Conservation (phyloP, 2,113 vertebrate genomes). For the Neopipo cinnamomea region DNA sequence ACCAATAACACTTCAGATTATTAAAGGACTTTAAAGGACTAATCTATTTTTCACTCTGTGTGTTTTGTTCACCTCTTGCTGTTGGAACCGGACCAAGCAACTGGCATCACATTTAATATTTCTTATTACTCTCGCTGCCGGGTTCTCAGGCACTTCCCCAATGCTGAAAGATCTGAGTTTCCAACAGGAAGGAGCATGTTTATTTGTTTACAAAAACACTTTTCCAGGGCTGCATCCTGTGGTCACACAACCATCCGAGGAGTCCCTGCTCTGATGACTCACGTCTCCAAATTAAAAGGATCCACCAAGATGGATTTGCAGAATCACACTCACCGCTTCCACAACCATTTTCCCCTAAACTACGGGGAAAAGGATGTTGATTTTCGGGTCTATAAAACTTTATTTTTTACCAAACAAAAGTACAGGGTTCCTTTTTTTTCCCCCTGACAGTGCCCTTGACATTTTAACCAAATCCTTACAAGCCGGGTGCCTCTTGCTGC, state of each 20-base stretch:
- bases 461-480: neutral
- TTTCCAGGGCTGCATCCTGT: constrained; percentile 53
- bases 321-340: constrained; percentile 15
- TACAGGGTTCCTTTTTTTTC: neutral
- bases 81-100: neutral
- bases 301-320: neutral
- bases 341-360: neutral
- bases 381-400: neutral
- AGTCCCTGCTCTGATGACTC: neutral
- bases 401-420: neutral
- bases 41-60: neutral
- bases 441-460: neutral
- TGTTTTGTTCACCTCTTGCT: neutral
- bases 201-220: constrained; percentile 63
- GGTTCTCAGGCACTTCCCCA: constrained; percentile 19
- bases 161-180: neutral
- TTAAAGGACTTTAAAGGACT: neutral
- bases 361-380: neutral
- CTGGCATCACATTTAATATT: neutral
- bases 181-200: constrained; percentile 58
- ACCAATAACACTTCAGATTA: neutral
- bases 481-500: neutral
- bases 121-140: neutral
- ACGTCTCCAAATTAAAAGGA: constrained; percentile 48
- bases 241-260: constrained; percentile 12